Conservation (phyloP, 2,113 vertebrate genomes). For the Macquaria australasica region DNA sequence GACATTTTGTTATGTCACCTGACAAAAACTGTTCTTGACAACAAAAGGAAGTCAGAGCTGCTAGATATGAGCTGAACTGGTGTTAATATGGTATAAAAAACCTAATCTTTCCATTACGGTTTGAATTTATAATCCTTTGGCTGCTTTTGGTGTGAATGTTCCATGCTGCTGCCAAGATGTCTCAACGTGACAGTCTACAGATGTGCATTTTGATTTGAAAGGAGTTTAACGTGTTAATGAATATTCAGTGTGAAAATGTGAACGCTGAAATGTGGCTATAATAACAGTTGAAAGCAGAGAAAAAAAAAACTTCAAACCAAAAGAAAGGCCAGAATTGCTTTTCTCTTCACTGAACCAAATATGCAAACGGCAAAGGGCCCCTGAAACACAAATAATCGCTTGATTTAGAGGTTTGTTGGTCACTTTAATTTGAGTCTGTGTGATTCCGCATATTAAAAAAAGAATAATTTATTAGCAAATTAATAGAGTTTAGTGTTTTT, state of each 20-base stretch:
- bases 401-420: not conserved
- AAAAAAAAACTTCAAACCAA: not conserved
- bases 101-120: not conserved
- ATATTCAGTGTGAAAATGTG: conserved; percentile 20
- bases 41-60: not conserved
- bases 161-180: not conserved
- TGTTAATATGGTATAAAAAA: not conserved
- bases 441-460: not conserved
- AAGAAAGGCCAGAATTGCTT: not conserved
- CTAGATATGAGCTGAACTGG: not conserved
- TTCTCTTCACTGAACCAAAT: not conserved
- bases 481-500: not conserved
- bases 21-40: not conserved
- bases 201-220: conserved; percentile 15
- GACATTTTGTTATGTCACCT: conserved; percentile 11
- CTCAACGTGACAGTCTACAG: conserved; percentile 4
- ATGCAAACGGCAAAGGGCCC: not conserved
- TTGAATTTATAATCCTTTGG: not conserved
- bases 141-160: not conserved
- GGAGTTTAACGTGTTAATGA: not conserved
- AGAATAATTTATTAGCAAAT: not conserved
- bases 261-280: not conserved
- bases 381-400: not conserved
- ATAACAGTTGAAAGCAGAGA: not conserved
- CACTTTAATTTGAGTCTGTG: not conserved